Evolutionary conservation across 2,113 vertebrate genomes (phyloP).

Genomic region (Pseudorectes ferrugineus): DNA sequence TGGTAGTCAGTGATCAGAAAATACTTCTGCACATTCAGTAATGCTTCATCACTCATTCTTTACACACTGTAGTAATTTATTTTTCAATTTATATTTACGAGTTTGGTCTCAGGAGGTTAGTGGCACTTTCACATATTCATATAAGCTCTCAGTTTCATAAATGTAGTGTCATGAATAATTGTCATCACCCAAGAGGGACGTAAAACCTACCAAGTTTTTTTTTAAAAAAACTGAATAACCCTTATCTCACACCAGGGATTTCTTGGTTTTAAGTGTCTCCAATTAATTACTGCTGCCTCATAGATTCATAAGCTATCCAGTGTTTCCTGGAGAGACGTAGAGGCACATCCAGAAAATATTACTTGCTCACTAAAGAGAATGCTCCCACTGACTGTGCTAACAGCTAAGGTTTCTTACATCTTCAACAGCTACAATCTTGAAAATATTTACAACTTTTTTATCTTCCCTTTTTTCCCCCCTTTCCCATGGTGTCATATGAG

Average conservation of each 20-base stretch:
- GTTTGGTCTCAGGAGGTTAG: not conserved
- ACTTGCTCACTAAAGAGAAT: not conserved
- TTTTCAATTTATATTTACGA: not conserved
- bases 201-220: not conserved
- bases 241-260: constrained; percentile 7
- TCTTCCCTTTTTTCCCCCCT: not conserved
- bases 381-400: not conserved
- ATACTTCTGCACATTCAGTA: not conserved
- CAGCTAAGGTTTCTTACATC: not conserved
- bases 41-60: not conserved
- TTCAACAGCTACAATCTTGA: not conserved
- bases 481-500: not conserved
- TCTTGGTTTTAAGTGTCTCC: constrained; percentile 19
- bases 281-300: constrained; percentile 51
- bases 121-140: not conserved
- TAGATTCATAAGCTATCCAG: not conserved
- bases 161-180: not conserved
- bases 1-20: not conserved
- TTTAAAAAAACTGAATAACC: constrained; percentile 13
- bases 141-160: not conserved
- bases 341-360: constrained; percentile 1
- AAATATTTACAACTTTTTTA: not conserved
- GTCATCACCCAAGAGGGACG: not conserved
- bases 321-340: not conserved
- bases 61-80: not conserved